Evolutionary conservation across 2,888 invertebrate genomes (phyloP), one percentile per base, ranked within the genome.

Genomic region (Parnassius glacialis): DNA sequence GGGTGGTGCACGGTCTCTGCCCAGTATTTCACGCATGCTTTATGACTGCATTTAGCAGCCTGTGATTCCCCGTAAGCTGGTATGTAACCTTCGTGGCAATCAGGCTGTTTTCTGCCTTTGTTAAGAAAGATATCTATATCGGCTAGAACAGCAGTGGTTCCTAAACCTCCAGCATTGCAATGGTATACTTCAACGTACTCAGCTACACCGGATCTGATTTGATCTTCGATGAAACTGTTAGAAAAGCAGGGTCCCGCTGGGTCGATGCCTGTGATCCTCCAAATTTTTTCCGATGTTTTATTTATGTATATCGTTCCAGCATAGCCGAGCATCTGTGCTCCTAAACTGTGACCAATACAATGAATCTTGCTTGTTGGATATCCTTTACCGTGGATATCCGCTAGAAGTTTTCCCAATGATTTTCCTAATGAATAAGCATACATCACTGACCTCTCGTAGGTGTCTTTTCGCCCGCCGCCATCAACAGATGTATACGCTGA

Each of bases 101-200:
- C 85, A 0, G 93, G 93, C 70, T 94, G 94, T 10, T 87, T 83
- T 48, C 75, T 78, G 0, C 94, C 94, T 10, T 87, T 85, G 10
- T 92, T 92, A 10, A 93, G 90, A 70, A 90, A 93, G 78, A 94
- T 93, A 70, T 94, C 94, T 0, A 86, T 85, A 64, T 93, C 93
- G 34, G 92, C 94, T 16, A 93, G 70, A 0, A 92, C 89, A 42
- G 86, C 80, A 1, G 85, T 90, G 0, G 92, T 90, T 1, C 92
- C 93, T 11, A 93, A 75, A 0, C 87, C 88, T 3, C 93, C 93
- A 51, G 91, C 92, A 66, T 93, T 93, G 9, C 94, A 94, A 73
- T 94, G 94, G 66, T 93, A 90, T 0, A 92, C 90, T 75, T 94
- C 94, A 0, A 94, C 94, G 70, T 93, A 93, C 5, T 85, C 77